Base-by-base conservation (phyloP, 2,113 vertebrate genomes). In the Alaudala cheleensis region DNA sequence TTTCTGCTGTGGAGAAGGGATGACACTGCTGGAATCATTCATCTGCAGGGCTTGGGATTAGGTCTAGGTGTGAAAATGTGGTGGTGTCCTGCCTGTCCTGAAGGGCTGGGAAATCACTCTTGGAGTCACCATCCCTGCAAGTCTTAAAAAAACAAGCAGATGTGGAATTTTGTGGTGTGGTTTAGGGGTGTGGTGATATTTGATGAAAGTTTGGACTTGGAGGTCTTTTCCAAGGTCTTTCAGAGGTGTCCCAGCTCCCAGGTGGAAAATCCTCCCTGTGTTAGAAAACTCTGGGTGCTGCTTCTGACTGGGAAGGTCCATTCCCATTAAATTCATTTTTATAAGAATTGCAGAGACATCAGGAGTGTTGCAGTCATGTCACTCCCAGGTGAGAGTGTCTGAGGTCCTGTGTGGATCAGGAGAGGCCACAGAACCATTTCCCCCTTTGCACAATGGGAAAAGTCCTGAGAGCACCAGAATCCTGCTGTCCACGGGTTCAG, bases 401-500 rank as follows among this genome's bases (percentile, higher is more conserved):
- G 26, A 15, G 24, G 3, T 22, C 14, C 42, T 24, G 12, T 1
- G 6, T 5, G 24, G 28, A 26, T n/a, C 34, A n/a, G 78, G 9
- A 57, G 54, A 85, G 15, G 24, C 24, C 65, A 11, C 8, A 39
- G 33, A 89, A 44, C 13, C 6, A 6, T 37, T 26, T 62, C 11
- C 16, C 29, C 28, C 24, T 67, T n/a, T 44, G 44, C 26, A 64
- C 53, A 12, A 4, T 0, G 10, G 50, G 21, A 28, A 17, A 71
- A 28, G 5, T 5, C 19, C n/a, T 33, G 50, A n/a, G 15, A n/a
- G 7, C 5, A 0, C 2, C 9, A 11, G 12, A 9, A 6, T 1
- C 3, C 5, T 0, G 0, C 1, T 11, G 14, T 1, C 12, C 28
- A 4, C 1, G 0, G 3, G 6, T 16, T 39, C 44, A 26, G 42